Conservation (phyloP, 2,797 vertebrate species). For the Pseudochromis fuscus region DNA sequence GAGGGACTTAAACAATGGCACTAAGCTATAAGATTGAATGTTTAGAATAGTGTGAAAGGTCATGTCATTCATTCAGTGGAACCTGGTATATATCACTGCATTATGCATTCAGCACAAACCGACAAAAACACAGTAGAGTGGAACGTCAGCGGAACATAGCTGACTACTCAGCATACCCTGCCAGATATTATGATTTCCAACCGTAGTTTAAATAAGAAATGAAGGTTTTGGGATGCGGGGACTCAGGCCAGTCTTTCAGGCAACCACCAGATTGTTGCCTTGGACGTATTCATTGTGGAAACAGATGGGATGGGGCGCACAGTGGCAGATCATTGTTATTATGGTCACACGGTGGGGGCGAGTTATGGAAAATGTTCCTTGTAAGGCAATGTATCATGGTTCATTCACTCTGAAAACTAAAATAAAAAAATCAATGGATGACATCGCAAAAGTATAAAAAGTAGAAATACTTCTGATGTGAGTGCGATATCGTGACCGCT, state of each 20-base stretch:
- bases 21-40: neutral
- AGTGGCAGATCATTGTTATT: conserved; percentile 63
- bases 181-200: conserved; percentile 65
- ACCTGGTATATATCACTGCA: conserved; percentile 24
- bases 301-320: conserved; percentile 69
- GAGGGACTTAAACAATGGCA: conserved; percentile 18
- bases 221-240: conserved; percentile 54
- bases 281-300: conserved; percentile 57
- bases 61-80: conserved; percentile 34
- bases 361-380: conserved; percentile 66
- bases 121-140: conserved; percentile 45
- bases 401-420: conserved; percentile 30
- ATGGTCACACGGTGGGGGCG: conserved; percentile 52
- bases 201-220: conserved; percentile 62
- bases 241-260: conserved; percentile 54
- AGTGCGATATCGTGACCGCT: conserved; percentile 4
- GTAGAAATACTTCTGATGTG: neutral
- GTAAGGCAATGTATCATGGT: conserved; percentile 31
- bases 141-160: conserved; percentile 40
- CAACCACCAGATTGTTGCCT: conserved; percentile 56
- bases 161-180: conserved; percentile 55
- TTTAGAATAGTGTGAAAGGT: conserved; percentile 27
- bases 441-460: conserved; percentile 13
- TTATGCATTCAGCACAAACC: conserved; percentile 58
- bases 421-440: conserved; percentile 10